These are phyloP conservation scores for Diachasma alloeum DNA, from an alignment of 1,140 invertebrate genomes.

Conservation along the genomic window DNA sequence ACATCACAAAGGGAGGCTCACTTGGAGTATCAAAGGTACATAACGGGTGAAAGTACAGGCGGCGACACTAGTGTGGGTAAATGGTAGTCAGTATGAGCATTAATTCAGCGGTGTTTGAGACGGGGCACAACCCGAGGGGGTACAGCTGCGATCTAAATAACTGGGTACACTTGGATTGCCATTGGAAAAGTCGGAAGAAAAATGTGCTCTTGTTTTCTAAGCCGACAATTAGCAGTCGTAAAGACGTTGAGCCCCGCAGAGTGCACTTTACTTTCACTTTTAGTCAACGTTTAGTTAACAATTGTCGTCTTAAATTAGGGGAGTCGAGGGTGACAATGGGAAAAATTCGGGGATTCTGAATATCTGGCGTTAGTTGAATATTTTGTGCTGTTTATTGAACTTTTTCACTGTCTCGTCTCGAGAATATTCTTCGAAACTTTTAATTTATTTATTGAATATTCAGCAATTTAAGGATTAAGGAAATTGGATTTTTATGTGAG, in stretches of 20 bases:
- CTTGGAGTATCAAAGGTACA: background rate
- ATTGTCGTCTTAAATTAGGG: background rate
- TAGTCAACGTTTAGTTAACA: background rate
- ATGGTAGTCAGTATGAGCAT: background rate
- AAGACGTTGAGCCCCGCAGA: background rate
- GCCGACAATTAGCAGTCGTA: background rate
- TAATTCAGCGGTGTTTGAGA: background rate
- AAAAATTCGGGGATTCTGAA: too few species aligned
- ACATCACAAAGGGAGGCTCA: background rate
- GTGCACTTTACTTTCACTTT: background rate
- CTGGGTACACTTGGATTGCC: background rate
- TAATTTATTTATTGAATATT: too few species aligned
- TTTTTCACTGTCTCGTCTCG: too few species aligned
- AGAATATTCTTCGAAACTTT: too few species aligned
- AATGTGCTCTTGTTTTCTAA: background rate
- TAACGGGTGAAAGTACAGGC: background rate
- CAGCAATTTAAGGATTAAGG: too few species aligned
- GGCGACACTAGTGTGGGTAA: background rate
- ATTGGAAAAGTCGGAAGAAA: background rate
- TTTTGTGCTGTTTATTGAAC: too few species aligned
- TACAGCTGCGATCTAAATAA: background rate
- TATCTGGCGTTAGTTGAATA: too few species aligned
- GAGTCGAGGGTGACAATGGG: too few species aligned
- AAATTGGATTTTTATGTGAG: too few species aligned
- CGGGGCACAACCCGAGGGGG: background rate